A percentile compares a stretch with the other conserved stretches of the same genome.
Evolutionary conservation across 35 echinoderm and acorn worm genomes (phyloP).

Genomic region (Anneissia japonica): DNA sequence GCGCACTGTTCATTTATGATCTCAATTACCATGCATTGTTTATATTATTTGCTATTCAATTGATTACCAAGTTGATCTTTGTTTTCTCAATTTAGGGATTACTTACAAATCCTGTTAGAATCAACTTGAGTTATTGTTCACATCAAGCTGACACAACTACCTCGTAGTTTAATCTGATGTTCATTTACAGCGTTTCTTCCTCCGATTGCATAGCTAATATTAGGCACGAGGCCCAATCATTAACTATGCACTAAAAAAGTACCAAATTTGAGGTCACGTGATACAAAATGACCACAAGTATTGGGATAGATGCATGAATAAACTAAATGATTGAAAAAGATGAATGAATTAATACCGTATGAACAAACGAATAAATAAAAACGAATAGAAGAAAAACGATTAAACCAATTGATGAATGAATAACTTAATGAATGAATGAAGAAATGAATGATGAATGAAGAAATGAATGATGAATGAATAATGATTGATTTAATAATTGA

Average conservation of each 20-base stretch:
- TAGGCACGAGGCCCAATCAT: too few species aligned
- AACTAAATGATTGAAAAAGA: background rate
- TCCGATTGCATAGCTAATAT: too few species aligned
- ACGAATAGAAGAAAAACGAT: background rate
- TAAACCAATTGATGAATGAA: background rate
- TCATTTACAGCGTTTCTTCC: too few species aligned
- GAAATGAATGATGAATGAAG: background rate
- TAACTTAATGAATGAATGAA: background rate
- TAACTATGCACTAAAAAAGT: too few species aligned
- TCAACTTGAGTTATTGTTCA: background rate
- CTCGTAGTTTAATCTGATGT: background rate
- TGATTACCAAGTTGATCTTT: background rate
- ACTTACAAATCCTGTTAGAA: background rate
- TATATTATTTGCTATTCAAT: background rate
- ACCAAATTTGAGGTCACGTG: too few species aligned
- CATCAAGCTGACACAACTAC: background rate
- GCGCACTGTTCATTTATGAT: background rate
- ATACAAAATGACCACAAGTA: background rate
- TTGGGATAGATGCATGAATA: background rate
- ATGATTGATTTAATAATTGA: too few species aligned
- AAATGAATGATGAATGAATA: too few species aligned
- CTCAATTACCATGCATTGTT: background rate
- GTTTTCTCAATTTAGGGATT: background rate
- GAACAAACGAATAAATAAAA: background rate
- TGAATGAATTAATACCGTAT: background rate